Conservation (phyloP, 2,888 invertebrate genomes). For the Seira ritae region DNA sequence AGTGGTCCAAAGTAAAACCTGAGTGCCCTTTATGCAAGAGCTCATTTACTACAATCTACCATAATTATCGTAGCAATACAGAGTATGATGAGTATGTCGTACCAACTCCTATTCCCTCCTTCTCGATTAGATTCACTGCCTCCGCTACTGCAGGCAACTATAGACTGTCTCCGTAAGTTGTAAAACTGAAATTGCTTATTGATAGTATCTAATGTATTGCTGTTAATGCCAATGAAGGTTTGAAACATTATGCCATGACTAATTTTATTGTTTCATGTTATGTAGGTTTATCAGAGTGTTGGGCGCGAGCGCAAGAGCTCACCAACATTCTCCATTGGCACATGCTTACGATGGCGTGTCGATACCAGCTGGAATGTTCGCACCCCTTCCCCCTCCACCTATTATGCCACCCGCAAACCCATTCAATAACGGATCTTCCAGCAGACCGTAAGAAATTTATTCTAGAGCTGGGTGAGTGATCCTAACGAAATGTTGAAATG, state of each 20-base stretch:
- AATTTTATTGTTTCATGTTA: too few species aligned
- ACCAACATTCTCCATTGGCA: slow-evolving; percentile 34
- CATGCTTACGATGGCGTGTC: slow-evolving; percentile 33
- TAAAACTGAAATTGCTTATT: not conserved
- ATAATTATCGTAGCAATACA: slow-evolving; percentile 90
- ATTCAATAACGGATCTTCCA: slow-evolving; percentile 28
- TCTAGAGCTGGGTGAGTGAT: not conserved
- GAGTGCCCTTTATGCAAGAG: slow-evolving; percentile 97
- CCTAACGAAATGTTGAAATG: not conserved
- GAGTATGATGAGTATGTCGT: slow-evolving; percentile 90
- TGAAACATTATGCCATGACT: too few species aligned
- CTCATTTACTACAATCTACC: slow-evolving; percentile 92
- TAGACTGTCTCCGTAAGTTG: slow-evolving; percentile 66
- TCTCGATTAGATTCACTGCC: slow-evolving; percentile 61
- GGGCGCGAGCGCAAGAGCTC: slow-evolving; percentile 28
- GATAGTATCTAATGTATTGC: too few species aligned
- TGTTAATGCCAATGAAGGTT: too few species aligned
- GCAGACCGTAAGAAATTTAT: slow-evolving; percentile 46
- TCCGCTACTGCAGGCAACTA: slow-evolving; percentile 56
- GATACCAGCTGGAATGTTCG: slow-evolving; percentile 27
- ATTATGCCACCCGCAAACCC: slow-evolving; percentile 29
- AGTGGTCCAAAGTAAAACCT: slow-evolving; percentile 96
- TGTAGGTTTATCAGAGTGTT: slow-evolving; percentile 46
- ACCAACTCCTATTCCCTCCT: slow-evolving; percentile 63
- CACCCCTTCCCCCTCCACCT: slow-evolving; percentile 15